Evolutionary conservation across 2,888 invertebrate genomes (phyloP), one percentile per base, ranked within the genome.

Genomic region (Ephialtes manifestator): DNA sequence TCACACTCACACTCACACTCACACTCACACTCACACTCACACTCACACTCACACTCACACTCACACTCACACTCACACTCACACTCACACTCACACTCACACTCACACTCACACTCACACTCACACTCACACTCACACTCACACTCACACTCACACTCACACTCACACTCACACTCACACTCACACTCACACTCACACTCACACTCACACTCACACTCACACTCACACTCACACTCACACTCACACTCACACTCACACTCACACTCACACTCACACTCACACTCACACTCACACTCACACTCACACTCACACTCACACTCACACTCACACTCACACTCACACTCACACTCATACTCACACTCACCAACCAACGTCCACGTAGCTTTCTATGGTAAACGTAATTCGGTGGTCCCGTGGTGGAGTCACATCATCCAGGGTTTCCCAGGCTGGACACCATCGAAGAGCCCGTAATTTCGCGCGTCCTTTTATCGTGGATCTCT

Each of bases 391-490:
- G 51, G 75, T 20, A 39, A 67, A 67, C 20, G 13, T 46, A 46
- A 3, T 51, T 39, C 53, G 13, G 58, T 55, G 24, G 67, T 68
- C 43, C 11, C 35, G 18, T 71, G 51, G 55, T 55, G 53, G 71
- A 53, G 72, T 43, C 31, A 43, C 60, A 43, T 48, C 58, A 63
- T 53, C 60, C 68, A 72, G 39, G 63, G 35, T 58, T 68, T 35
- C 11, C 48, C 46, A 75, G 39, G n/a, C 46, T 75, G 70, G 71
- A 71, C 75, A 63, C 53, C 51, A 76, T 68, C 81, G 70, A 51
- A 80, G 71, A 75, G 65, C 68, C 71, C 78, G 70, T 80, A 77
- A 84, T 84, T 84, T 84, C 72, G 20, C 72, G 71, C 76, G 80
- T 76, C 76, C 51, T 65, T 78, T 80, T 84, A 84, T 84, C 80